Conservation (phyloP, 92 coral and sea anemone species). For the Parazoanthus darwini region DNA sequence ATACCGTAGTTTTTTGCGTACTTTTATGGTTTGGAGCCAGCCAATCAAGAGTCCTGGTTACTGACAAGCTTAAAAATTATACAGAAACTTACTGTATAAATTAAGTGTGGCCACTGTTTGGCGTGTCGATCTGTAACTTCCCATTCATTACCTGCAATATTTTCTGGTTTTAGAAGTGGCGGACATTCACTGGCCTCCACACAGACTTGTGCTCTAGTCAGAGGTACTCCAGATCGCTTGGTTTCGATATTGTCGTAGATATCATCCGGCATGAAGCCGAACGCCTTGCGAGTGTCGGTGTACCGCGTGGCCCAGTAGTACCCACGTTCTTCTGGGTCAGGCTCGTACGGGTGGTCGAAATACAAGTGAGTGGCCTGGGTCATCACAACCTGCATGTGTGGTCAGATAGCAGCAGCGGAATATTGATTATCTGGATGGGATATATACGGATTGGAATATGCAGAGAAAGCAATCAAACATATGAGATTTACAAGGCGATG, state of each 20-base stretch:
- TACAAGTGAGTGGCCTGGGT: constrained; percentile 96
- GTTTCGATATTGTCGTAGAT: constrained; percentile 64
- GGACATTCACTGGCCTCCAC: constrained; percentile 74
- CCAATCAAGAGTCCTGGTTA: too few relatives aligned
- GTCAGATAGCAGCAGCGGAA: too few relatives aligned
- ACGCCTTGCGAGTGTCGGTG: constrained; percentile 91
- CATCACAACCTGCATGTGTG: constrained; percentile 69
- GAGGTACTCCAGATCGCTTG: constrained; percentile 29
- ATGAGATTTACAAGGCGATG: too few relatives aligned
- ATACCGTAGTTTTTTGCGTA: too few relatives aligned
- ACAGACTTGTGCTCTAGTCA: constrained; percentile 57
- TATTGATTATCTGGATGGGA: too few relatives aligned
- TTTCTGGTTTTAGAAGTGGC: constrained; percentile 76
- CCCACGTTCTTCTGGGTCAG: constrained; percentile 99
- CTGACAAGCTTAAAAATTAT: too few relatives aligned
- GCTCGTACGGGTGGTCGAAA: constrained; percentile 98
- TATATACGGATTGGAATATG: too few relatives aligned
- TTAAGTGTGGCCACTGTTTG: too few relatives aligned
- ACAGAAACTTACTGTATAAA: too few relatives aligned
- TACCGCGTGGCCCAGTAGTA: constrained; percentile 98
- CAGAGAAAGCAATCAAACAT: too few relatives aligned
- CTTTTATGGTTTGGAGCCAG: too few relatives aligned
- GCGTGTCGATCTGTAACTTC: too few relatives aligned
- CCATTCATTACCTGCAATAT: constrained; percentile 68
- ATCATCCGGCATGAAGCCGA: constrained; percentile 93